Conservation (phyloP, 2,888 invertebrate genomes). For the Caenorhabditis japonica region DNA sequence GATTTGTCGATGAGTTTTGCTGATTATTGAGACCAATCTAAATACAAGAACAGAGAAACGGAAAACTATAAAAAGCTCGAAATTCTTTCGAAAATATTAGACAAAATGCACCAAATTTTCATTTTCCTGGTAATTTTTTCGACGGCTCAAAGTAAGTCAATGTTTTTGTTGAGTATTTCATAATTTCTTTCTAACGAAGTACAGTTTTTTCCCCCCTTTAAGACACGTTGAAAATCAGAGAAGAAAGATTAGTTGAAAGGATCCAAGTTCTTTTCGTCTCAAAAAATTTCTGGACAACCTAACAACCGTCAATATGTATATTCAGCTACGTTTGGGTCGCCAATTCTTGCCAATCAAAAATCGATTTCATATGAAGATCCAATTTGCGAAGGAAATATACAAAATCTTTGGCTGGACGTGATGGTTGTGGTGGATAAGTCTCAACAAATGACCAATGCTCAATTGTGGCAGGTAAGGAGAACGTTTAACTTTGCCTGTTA, state of each 20-base stretch:
- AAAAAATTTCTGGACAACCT: too few species aligned
- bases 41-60: neutral
- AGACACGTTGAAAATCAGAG: too few species aligned
- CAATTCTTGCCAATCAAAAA: too few species aligned
- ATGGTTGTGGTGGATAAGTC: conserved; percentile 44
- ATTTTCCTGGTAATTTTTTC: neutral
- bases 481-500: neutral
- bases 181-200: neutral
- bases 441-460: conserved; percentile 11
- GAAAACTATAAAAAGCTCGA: too few species aligned
- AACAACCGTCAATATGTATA: too few species aligned
- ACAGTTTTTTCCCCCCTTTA: too few species aligned
- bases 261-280: too few species aligned
- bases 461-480: conserved; percentile 25
- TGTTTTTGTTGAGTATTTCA: neutral
- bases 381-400: conserved; percentile 17
- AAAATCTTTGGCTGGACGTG: conserved; percentile 40
- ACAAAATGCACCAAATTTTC: conserved; percentile 1
- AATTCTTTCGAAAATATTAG: neutral
- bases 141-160: neutral
- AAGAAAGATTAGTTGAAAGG: too few species aligned
- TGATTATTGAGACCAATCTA: conserved; percentile 22
- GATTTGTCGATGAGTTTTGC: neutral
- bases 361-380: neutral
- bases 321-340: too few species aligned